These are phyloP conservation scores for Tolmerus cingulatus DNA, from an alignment of 2,888 invertebrate species.

Conservation along the genomic window DNA sequence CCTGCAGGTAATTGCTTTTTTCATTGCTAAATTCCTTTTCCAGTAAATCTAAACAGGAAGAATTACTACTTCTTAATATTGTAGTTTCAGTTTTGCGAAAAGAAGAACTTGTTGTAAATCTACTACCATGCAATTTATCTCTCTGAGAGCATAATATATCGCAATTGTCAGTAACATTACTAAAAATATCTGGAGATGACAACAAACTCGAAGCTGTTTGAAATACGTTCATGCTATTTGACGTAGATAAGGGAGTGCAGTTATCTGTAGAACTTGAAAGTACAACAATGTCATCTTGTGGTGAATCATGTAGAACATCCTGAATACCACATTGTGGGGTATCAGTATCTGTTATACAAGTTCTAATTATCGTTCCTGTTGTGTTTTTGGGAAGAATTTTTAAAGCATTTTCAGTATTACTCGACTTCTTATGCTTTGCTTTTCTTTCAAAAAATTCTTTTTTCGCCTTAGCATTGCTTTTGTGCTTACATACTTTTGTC, in stretches of 20 bases:
- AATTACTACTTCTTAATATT: constrained; percentile 47
- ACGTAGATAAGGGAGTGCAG: not conserved
- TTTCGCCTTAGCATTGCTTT: not conserved
- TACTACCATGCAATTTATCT: constrained; percentile 58
- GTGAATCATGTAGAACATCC: constrained; percentile 27
- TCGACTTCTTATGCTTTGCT: not conserved
- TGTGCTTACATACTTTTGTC: not conserved
- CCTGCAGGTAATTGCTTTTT: constrained; percentile 9
- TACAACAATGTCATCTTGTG: constrained; percentile 28
- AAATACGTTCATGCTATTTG: not conserved
- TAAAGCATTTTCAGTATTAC: not conserved
- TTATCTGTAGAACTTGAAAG: constrained; percentile 38
- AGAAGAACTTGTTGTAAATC: constrained; percentile 57
- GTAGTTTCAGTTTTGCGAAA: constrained; percentile 41
- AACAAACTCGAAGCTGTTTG: not conserved
- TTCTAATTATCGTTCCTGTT: not conserved
- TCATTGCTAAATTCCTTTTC: constrained; percentile 58
- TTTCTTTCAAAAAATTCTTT: not conserved
- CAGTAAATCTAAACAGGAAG: constrained; percentile 59
- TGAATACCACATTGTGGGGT: not conserved
- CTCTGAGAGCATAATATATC: constrained; percentile 53
- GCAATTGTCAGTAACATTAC: constrained; percentile 40
- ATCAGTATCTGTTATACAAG: not conserved
- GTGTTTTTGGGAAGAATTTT: not conserved
- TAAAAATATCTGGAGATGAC: constrained; percentile 43